These are phyloP conservation scores for Protaetia brevitarsis DNA, from an alignment of 1,140 invertebrate genomes.

Conservation along the genomic window DNA sequence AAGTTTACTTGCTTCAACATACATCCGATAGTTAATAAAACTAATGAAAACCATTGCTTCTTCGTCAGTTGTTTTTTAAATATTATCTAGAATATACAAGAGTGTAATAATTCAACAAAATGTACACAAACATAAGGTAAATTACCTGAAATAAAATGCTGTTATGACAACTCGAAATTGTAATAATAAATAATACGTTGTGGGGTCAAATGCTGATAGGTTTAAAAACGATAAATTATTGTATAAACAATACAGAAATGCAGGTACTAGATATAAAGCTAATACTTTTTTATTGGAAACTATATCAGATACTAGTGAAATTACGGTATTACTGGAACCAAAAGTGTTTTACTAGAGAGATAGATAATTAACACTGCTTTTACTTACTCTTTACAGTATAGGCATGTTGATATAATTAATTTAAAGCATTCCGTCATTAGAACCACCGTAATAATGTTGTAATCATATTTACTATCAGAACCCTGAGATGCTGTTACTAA, in stretches of 20 bases:
- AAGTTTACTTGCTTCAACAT: slow-evolving; percentile 85
- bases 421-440: slow-evolving; percentile 86
- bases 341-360: slow-evolving; percentile 11
- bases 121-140: not conserved
- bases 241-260: slow-evolving; percentile 89
- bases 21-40: slow-evolving; percentile 84
- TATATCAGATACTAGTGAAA: slow-evolving; percentile 54
- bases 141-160: slow-evolving; percentile 88
- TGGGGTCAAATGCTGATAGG: slow-evolving; percentile 87
- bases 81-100: slow-evolving; percentile 65
- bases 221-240: slow-evolving; percentile 94
- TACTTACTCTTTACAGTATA: slow-evolving; percentile 73
- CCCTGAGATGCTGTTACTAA: slow-evolving; percentile 87
- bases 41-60: slow-evolving; percentile 87
- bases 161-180: slow-evolving; percentile 91
- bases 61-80: slow-evolving; percentile 81
- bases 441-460: slow-evolving; percentile 85
- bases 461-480: slow-evolving; percentile 75
- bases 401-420: slow-evolving; percentile 64
- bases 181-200: slow-evolving; percentile 90
- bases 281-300: slow-evolving; percentile 65
- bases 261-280: slow-evolving; percentile 85
- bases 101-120: slow-evolving; percentile 26
- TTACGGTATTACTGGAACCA: slow-evolving; percentile 52
- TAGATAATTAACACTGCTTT: slow-evolving; percentile 25